These are phyloP conservation scores for Temnothorax nylanderi DNA, from an alignment of 1,140 invertebrate genomes.

Conservation along the genomic window DNA sequence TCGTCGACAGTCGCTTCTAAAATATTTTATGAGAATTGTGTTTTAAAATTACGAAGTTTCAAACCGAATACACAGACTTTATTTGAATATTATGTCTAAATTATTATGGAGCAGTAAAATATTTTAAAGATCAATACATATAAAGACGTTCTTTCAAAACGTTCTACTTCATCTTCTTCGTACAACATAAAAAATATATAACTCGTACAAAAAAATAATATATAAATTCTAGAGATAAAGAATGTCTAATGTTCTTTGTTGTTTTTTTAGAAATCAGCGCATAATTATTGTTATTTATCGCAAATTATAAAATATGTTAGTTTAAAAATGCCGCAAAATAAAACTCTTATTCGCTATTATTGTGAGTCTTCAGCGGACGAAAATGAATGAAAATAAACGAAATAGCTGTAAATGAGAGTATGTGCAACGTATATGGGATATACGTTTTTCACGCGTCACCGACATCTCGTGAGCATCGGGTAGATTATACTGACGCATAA, in stretches of 20 bases:
- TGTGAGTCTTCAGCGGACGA: not conserved
- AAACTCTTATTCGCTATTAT: not conserved
- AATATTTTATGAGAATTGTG: slow-evolving; percentile 30
- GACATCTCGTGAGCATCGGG: slow-evolving; percentile 76
- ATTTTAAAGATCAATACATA: not conserved
- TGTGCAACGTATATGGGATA: not conserved
- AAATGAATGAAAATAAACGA: slow-evolving; percentile 27
- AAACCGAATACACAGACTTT: not conserved
- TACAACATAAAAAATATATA: not conserved
- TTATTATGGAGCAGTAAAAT: not conserved
- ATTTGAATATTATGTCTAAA: not conserved
- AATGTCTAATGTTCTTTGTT: not conserved
- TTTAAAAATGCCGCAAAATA: not conserved
- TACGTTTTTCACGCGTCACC: slow-evolving; percentile 76
- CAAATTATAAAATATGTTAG: not conserved
- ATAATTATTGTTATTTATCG: not conserved
- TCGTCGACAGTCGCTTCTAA: slow-evolving; percentile 53
- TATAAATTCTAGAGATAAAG: not conserved
- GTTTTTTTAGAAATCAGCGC: not conserved
- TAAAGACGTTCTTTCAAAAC: not conserved
- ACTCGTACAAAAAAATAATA: not conserved
- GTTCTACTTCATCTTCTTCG: not conserved
- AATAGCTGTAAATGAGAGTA: slow-evolving; percentile 30
- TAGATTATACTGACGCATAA: slow-evolving; percentile 58
- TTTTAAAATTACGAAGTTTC: slow-evolving; percentile 20